A percentile compares a stretch with the other conserved stretches of the same genome.
phyloP scores from a whole-genome alignment of 1,140 invertebrate species.

The Drosophila lini region DNA sequence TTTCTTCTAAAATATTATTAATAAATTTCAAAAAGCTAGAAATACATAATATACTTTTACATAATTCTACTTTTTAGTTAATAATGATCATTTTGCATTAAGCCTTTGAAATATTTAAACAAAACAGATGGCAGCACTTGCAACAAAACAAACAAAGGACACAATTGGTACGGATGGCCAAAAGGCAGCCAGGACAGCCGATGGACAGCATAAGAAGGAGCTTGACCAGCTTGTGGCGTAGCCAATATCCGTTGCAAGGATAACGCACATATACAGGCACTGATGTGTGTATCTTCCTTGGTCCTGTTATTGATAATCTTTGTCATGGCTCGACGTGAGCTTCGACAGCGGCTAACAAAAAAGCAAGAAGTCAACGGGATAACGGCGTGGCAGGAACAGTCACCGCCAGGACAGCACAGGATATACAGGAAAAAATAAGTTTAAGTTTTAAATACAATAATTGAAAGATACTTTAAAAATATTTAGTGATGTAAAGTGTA shows the following conservation, averaged over 20 bases:
- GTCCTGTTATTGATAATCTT: slow-evolving; percentile 77
- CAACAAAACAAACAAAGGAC: slow-evolving; percentile 19
- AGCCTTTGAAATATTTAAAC: slow-evolving; percentile 2
- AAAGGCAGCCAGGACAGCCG: not conserved
- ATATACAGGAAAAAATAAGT: not conserved
- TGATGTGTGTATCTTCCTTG: slow-evolving; percentile 45
- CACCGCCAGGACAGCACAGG: not conserved
- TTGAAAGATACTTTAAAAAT: not conserved
- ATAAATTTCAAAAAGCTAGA: not conserved
- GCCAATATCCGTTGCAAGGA: slow-evolving; percentile 70
- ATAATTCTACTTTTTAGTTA: not conserved
- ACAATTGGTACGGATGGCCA: slow-evolving; percentile 34
- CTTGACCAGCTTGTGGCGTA: slow-evolving; percentile 38
- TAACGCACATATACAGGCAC: slow-evolving; percentile 29
- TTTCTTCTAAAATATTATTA: not conserved
- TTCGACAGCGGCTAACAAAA: slow-evolving; percentile 40
- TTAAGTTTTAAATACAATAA: not conserved
- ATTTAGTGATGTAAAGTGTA: not conserved
- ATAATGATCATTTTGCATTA: slow-evolving; percentile 20
- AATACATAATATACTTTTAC: not conserved
- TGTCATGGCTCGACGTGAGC: slow-evolving; percentile 58
- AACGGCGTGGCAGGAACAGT: slow-evolving; percentile 27
- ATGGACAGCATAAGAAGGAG: slow-evolving; percentile 10
- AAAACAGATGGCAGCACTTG: not conserved
- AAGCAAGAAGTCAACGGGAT: slow-evolving; percentile 40